A percentile compares a stretch with the other conserved stretches of the same genome.
These are phyloP conservation scores for Drosophila lutescens DNA, from an alignment of 2,888 invertebrate genomes.

Conservation along the genomic window DNA sequence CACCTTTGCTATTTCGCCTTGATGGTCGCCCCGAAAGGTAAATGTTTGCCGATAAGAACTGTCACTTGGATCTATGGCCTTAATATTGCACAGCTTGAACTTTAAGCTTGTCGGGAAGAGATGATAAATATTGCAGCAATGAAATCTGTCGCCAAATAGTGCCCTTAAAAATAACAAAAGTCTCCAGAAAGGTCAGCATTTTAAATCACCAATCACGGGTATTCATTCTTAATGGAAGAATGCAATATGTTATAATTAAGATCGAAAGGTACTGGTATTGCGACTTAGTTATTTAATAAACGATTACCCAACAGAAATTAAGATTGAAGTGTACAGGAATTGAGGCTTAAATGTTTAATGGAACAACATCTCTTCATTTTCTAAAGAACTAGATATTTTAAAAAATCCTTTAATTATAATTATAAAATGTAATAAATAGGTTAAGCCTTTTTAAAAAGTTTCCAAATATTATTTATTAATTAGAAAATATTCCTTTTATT, in stretches of 20 bases:
- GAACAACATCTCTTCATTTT: no score
- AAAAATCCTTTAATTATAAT: no score
- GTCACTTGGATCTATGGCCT: slow-evolving; percentile 6
- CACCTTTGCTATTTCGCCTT: slow-evolving; percentile 26
- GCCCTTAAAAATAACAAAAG: neutral
- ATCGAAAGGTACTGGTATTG: neutral
- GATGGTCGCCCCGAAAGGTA: neutral
- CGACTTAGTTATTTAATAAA: neutral
- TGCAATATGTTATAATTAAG: slow-evolving; percentile 1
- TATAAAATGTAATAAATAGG: no score
- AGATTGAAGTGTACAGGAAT: neutral
- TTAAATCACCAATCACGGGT: neutral
- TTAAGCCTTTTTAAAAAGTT: no score
- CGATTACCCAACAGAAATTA: neutral
- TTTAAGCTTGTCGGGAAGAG: neutral
- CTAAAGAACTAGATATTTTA: no score
- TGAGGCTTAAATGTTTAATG: no score
- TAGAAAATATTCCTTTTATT: no score
- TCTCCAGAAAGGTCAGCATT: slow-evolving; percentile 22
- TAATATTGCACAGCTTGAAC: slow-evolving; percentile 8
- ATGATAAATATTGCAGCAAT: slow-evolving; percentile 11
- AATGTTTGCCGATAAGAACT: slow-evolving; percentile 25
- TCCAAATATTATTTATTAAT: no score
- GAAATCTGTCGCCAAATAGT: slow-evolving; percentile 8
- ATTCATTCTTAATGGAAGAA: neutral